These are phyloP conservation scores for Ariolimax columbianus DNA, from an alignment of 2,888 invertebrate genomes.

Conservation along the genomic window DNA sequence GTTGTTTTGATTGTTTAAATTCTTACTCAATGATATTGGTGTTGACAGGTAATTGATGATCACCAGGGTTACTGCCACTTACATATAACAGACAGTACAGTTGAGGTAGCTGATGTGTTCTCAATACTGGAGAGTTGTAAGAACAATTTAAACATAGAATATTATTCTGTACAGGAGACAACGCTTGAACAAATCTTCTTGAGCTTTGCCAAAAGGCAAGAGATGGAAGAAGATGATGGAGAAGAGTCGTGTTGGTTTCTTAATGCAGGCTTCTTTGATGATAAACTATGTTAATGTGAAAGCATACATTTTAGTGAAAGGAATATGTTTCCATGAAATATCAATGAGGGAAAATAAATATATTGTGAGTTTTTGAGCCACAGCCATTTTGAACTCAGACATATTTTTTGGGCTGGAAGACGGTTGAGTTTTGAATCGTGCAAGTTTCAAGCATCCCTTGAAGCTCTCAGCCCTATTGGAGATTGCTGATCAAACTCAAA, in stretches of 20 bases:
- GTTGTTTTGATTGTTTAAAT: too few species aligned
- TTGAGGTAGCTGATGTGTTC: constrained; percentile 76
- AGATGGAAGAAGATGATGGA: constrained; percentile 58
- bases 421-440: too few species aligned
- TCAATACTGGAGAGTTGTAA: constrained; percentile 75
- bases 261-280: constrained; percentile 35
- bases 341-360: too few species aligned
- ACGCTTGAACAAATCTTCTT: constrained; percentile 79
- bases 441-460: too few species aligned
- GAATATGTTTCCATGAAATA: neutral
- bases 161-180: constrained; percentile 78
- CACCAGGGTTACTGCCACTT: constrained; percentile 81
- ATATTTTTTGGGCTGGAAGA: too few species aligned
- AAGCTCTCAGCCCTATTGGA: too few species aligned
- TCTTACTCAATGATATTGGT: neutral
- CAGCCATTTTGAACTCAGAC: too few species aligned
- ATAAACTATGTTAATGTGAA: constrained; percentile 25
- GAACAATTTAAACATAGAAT: constrained; percentile 68
- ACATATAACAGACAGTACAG: constrained; percentile 68
- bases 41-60: constrained; percentile 83
- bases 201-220: constrained; percentile 78
- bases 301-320: neutral
- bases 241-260: constrained; percentile 40
- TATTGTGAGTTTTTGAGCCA: too few species aligned
- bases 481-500: too few species aligned